A percentile compares a stretch with the other conserved stretches of the same genome.
phyloP scores from a whole-genome alignment of 2,888 invertebrate species.

The Itoplectis maculator region DNA sequence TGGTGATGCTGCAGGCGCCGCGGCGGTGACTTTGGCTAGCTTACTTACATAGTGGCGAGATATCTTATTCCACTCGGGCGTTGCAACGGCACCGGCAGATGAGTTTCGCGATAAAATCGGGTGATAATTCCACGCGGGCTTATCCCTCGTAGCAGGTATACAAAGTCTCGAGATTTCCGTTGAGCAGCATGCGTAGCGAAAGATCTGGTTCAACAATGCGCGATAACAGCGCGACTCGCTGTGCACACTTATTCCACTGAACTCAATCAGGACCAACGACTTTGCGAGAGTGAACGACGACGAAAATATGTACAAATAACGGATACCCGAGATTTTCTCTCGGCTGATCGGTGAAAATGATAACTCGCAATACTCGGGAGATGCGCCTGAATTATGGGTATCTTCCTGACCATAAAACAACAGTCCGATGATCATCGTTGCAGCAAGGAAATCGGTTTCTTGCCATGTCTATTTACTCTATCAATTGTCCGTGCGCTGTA shows the following conservation, averaged over 20 bases:
- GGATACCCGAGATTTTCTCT: neutral
- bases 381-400: slow-evolving; percentile 39
- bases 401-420: slow-evolving; percentile 43
- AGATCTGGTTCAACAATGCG: slow-evolving; percentile 55
- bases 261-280: slow-evolving; percentile 52
- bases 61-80: slow-evolving; percentile 14
- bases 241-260: slow-evolving; percentile 14
- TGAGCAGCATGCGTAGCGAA: slow-evolving; percentile 47
- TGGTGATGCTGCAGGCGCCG: neutral
- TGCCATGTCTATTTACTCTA: neutral
- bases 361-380: slow-evolving; percentile 22
- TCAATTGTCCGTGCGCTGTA: neutral
- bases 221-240: slow-evolving; percentile 9
- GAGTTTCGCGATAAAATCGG: slow-evolving; percentile 13
- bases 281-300: neutral
- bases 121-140: neutral
- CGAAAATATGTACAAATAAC: slow-evolving; percentile 19
- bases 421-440: slow-evolving; percentile 62
- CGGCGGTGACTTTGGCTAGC: neutral
- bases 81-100: slow-evolving; percentile 8
- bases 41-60: slow-evolving; percentile 11
- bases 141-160: neutral
- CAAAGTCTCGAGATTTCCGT: neutral
- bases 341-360: slow-evolving; percentile 37
- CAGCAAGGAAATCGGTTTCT: slow-evolving; percentile 34